Base-by-base conservation (phyloP, 2,797 vertebrate genomes). In the Cryptoprocta ferox region DNA sequence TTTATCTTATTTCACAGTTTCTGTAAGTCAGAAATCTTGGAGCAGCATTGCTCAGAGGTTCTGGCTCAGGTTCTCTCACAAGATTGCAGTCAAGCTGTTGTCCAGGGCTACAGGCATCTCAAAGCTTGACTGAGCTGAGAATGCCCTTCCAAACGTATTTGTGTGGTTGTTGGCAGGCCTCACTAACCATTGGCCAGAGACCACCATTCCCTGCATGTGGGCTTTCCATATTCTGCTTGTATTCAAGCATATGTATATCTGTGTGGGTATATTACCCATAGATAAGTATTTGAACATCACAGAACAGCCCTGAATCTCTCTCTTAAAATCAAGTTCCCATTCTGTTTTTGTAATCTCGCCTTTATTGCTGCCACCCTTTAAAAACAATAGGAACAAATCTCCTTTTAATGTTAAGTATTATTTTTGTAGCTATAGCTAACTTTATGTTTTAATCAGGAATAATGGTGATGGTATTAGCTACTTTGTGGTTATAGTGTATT, bases 381-480 rank as follows among this genome's bases (percentile, higher is more conserved):
- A 96, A 96, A 97, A 83, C 83, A 97, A 91, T 91, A 86, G 79
- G 65, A 95, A 79, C 45, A 94, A 96, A 96, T 96, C 39, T 75
- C 50, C 59, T 95, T 96, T 96, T 91, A 95, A 83, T 42, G 50
- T 96, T 97, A 96, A 96, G 80, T 97, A 97, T 93, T 96, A 95
- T 97, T 98, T 97, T 96, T 95, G 93, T 97, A 76, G 42, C 71
- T 97, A 92, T 82, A 89, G 70, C 80, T 92, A 79, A 92, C 66
- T 97, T 97, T 97, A 75, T 92, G 86, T 89, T 97, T 97, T 92
- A 97, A 97, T 97, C 94, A 96, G 93, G 59, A 95, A 97, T 94
- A 98, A 97, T 97, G 81, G 79, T 85, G 63, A 92, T 93, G 21
- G 30, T 75, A 92, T 97, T 94, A 92, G 32, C 68, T 12, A 53